Evolutionary conservation across 1,140 invertebrate genomes (phyloP), one percentile per base, ranked within the genome.

Genomic region (Ericerus pela): DNA sequence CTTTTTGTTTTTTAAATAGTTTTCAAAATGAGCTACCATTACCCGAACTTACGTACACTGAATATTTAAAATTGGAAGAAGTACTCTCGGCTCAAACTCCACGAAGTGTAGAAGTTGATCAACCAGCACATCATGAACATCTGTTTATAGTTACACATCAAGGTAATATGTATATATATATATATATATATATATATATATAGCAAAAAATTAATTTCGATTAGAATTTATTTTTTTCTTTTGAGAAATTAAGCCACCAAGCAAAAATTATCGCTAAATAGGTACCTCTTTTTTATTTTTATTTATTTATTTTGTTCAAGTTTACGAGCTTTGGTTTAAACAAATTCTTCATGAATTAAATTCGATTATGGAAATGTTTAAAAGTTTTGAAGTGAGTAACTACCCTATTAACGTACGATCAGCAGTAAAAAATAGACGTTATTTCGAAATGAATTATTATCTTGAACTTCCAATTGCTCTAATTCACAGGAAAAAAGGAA

Each of bases 291-390:
- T n/a, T n/a, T n/a, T n/a, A n/a, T n/a, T 12, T 6, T 31, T 29
- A 54, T 57, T 20, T 33, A 54, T 56, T 57, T 31, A 54, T 29
- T 55, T 59, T 59, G 28, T 66, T 72, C 60, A 73, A 96, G 94
- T 93, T 1, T 98, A 98, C 70, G 96, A 99, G 69, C 73, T 99
- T 14, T 99, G 96, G 96, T 99, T 99, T 75, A 98, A 98, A 70
- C 95, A 99, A 75, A 96, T 99, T 33, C 85, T 99, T 54, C 96
- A 82, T 67, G 96, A 99, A 66, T 72, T 99, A 55, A 94, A 98
- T 66, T 96, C 92, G 0, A 84, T 99, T 6, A 71, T 91, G 52
- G 70, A 76, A 1, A 73, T 96, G 41, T 88, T 98, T 62, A 82
- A 80, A 59, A 82, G 79, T 58, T 77, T 78, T 1, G 73, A 78